Percentiles rank a stretch among this genome's conserved stretches.
phyloP scores from a whole-genome alignment of 2,797 vertebrate species.

The Ispidina picta region DNA sequence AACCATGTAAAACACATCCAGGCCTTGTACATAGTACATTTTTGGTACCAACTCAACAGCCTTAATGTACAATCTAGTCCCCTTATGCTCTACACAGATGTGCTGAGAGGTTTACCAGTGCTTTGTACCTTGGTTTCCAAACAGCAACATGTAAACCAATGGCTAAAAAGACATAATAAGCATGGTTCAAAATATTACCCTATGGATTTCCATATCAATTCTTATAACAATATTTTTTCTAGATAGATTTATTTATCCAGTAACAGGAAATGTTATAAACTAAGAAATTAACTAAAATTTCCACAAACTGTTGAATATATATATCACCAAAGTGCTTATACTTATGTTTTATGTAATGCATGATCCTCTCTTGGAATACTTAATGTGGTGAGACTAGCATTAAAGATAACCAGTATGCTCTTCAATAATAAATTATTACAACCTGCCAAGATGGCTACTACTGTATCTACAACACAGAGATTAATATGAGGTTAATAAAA shows the following conservation, averaged over 20 bases:
- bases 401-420: background rate
- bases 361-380: background rate
- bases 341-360: background rate
- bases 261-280: background rate
- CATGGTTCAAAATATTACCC: background rate
- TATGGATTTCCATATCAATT: background rate
- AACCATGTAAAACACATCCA: conserved; percentile 9
- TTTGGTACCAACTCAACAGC: background rate
- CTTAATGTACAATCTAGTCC: background rate
- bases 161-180: background rate
- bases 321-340: background rate
- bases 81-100: background rate
- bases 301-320: background rate
- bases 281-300: background rate
- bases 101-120: background rate
- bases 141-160: background rate
- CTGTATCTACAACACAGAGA: background rate
- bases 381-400: background rate
- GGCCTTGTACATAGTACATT: background rate
- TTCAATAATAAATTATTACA: background rate
- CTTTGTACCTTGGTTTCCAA: background rate
- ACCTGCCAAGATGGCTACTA: background rate
- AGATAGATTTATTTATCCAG: background rate
- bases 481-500: background rate
- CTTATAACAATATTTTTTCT: background rate